A percentile compares a stretch with the other conserved stretches of the same genome.
phyloP scores from a whole-genome alignment of 1,140 invertebrate genomes.

The Drosophila athabasca region DNA sequence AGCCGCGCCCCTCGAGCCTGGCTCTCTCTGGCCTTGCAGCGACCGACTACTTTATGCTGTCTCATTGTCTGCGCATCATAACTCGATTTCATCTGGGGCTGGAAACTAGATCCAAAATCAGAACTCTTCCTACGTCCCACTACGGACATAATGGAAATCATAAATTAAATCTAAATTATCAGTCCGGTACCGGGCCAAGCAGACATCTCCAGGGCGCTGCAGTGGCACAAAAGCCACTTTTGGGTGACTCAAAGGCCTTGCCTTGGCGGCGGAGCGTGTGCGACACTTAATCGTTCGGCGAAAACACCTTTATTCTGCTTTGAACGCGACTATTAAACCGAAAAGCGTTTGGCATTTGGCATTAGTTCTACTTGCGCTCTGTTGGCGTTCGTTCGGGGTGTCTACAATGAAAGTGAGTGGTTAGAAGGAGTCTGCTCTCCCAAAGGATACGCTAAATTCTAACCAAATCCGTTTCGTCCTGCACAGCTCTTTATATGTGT shows the following conservation, averaged over 20 bases:
- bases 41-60: slow-evolving; percentile 6
- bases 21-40: slow-evolving; percentile 13
- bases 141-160: slow-evolving; percentile 55
- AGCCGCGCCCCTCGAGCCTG: slow-evolving; percentile 6
- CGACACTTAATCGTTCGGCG: slow-evolving; percentile 41
- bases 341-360: slow-evolving; percentile 51
- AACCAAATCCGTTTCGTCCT: slow-evolving; percentile 15
- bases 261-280: slow-evolving; percentile 14
- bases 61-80: slow-evolving; percentile 10
- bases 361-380: slow-evolving; percentile 68
- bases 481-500: slow-evolving; percentile 70
- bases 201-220: slow-evolving; percentile 16
- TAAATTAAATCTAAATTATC: slow-evolving; percentile 72
- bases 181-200: slow-evolving; percentile 4
- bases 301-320: slow-evolving; percentile 43
- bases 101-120: slow-evolving; percentile 63
- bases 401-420: slow-evolving; percentile 70
- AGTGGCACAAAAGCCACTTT: slow-evolving; percentile 3
- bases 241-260: slow-evolving; percentile 34
- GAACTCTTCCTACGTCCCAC: slow-evolving; percentile 52
- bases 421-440: not conserved
- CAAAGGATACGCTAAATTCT: slow-evolving; percentile 22
- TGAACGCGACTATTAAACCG: slow-evolving; percentile 57
- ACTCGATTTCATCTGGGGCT: not conserved
- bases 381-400: slow-evolving; percentile 42